phyloP scores from a whole-genome alignment of 2,113 vertebrate genomes.

The Psophia crepitans region DNA sequence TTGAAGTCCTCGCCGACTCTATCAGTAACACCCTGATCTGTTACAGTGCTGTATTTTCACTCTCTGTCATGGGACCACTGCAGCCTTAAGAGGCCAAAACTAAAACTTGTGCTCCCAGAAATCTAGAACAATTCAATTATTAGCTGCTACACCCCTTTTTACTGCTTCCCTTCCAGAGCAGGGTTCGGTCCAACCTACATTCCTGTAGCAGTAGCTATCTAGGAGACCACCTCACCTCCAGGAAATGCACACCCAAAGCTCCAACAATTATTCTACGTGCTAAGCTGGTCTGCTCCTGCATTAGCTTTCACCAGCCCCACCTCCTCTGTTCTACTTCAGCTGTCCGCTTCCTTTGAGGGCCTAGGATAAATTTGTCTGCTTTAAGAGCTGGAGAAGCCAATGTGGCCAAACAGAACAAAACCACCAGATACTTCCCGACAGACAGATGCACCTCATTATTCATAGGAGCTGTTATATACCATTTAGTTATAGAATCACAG shows the following conservation, averaged over 20 bases:
- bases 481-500: too few relatives aligned
- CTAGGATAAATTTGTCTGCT: neutral
- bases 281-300: neutral
- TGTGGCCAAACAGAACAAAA: neutral
- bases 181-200: neutral
- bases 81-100: neutral
- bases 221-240: slow-evolving; percentile 35
- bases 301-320: slow-evolving; percentile 2
- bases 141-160: slow-evolving; percentile 38
- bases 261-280: slow-evolving; percentile 22
- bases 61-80: neutral
- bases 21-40: neutral
- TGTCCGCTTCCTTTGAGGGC: neutral
- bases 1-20: neutral
- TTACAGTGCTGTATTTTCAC: neutral
- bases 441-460: neutral
- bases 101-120: neutral
- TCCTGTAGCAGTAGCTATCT: neutral
- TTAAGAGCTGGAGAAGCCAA: neutral
- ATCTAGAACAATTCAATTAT: neutral
- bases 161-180: slow-evolving; percentile 16
- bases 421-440: neutral
- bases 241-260: slow-evolving; percentile 53
- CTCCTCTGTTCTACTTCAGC: neutral
- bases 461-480: neutral